Conservation (phyloP, 2,113 vertebrate genomes). For the Embiotoca jacksoni region DNA sequence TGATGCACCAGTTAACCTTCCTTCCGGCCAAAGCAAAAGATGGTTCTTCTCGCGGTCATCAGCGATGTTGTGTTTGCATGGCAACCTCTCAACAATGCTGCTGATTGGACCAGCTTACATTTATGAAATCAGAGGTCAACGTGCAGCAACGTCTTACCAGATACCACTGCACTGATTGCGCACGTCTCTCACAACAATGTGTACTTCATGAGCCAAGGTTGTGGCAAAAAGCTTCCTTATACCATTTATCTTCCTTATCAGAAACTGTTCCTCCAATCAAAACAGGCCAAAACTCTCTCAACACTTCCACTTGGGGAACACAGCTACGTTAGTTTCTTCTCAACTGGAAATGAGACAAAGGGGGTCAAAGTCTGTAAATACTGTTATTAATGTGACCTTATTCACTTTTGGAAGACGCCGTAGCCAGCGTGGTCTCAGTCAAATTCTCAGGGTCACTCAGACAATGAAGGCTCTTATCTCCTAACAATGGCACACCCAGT, state of each 20-base stretch:
- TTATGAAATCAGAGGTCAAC: conserved; percentile 40
- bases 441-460: conserved; percentile 48
- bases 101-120: conserved; percentile 10
- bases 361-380: conserved; percentile 40
- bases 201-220: conserved; percentile 58
- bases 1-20: conserved; percentile 16
- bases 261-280: conserved; percentile 47
- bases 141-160: conserved; percentile 33
- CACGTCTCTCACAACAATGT: conserved; percentile 40
- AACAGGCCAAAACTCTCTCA: conserved; percentile 11
- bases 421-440: conserved; percentile 5
- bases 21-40: not conserved
- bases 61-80: conserved; percentile 42
- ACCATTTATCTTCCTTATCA: conserved; percentile 52
- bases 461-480: conserved; percentile 71
- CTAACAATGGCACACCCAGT: conserved; percentile 17
- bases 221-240: conserved; percentile 38
- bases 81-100: conserved; percentile 26
- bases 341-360: conserved; percentile 50
- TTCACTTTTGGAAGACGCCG: conserved; percentile 28
- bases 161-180: conserved; percentile 16
- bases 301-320: conserved; percentile 8
- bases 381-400: conserved; percentile 35
- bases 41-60: conserved; percentile 1
- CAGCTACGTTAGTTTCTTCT: conserved; percentile 28